These are phyloP conservation scores for Pollenia angustigena DNA, from an alignment of 2,888 invertebrate species.

Conservation along the genomic window DNA sequence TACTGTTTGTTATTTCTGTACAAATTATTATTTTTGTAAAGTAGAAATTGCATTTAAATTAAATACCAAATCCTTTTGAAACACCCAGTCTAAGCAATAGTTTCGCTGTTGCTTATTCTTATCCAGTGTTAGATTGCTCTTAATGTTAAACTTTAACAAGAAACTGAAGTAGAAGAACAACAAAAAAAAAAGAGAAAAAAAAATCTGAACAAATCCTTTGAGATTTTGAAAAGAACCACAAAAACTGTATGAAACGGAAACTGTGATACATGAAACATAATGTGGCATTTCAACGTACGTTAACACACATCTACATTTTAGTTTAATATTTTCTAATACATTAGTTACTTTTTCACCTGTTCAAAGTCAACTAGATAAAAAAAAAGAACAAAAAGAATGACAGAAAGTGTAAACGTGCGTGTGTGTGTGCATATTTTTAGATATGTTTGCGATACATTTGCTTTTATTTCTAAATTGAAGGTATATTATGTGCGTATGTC, in stretches of 20 bases:
- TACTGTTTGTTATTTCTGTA: too few relatives aligned
- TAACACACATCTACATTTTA: background rate
- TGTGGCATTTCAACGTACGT: constrained; percentile 8
- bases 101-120: constrained; percentile 7
- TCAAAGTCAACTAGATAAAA: constrained; percentile 33
- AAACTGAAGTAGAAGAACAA: constrained; percentile 21
- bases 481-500: constrained; percentile 21
- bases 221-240: constrained; percentile 57
- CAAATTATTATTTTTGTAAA: too few relatives aligned
- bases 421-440: background rate
- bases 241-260: constrained; percentile 53
- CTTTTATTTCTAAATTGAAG: background rate
- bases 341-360: constrained; percentile 62
- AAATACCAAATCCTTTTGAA: background rate
- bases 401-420: too few relatives aligned
- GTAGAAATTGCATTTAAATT: too few relatives aligned
- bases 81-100: background rate
- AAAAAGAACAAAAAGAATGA: background rate
- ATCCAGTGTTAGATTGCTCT: constrained; percentile 20
- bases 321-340: constrained; percentile 65
- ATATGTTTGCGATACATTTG: background rate
- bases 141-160: constrained; percentile 25
- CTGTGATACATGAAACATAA: constrained; percentile 48
- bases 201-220: constrained; percentile 58
- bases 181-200: constrained; percentile 11